Evolutionary conservation across 2,888 invertebrate genomes (phyloP).

Genomic region (Alsophila aescularia): DNA sequence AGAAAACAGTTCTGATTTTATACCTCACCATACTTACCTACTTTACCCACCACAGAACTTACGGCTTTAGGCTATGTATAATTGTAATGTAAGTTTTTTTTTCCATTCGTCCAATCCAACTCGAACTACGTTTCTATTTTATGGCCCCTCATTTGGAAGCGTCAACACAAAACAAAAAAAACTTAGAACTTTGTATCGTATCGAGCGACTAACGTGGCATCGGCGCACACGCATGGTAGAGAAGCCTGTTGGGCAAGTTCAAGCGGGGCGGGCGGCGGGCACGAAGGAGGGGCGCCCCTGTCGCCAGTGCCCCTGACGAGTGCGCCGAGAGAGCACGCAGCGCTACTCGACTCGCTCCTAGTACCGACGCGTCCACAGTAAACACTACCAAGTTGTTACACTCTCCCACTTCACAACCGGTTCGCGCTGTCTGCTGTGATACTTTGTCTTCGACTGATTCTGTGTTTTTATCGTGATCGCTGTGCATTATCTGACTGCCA

Average conservation of each 20-base stretch:
- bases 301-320: constrained; percentile 71
- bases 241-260: constrained; percentile 73
- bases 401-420: constrained; percentile 73
- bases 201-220: constrained; percentile 65
- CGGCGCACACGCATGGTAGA: constrained; percentile 78
- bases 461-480: constrained; percentile 65
- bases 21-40: too few relatives aligned
- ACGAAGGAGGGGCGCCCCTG: constrained; percentile 55
- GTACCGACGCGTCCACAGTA: constrained; percentile 50
- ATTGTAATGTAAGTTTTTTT: too few relatives aligned
- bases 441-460: constrained; percentile 48
- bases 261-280: constrained; percentile 48
- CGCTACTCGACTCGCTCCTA: constrained; percentile 42
- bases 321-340: constrained; percentile 64
- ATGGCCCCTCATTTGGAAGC: constrained; percentile 77
- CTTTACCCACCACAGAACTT: too few relatives aligned
- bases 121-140: constrained; percentile 70
- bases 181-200: constrained; percentile 62
- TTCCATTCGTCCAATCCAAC: constrained; percentile 47
- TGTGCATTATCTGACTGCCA: constrained; percentile 55
- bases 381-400: constrained; percentile 61
- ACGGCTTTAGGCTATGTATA: too few relatives aligned
- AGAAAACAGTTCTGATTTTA: too few relatives aligned
- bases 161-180: constrained; percentile 79
- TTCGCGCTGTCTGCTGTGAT: constrained; percentile 47